Base-by-base conservation (phyloP, 1,140 invertebrate genomes). In the Tyrophagus putrescentiae region DNA sequence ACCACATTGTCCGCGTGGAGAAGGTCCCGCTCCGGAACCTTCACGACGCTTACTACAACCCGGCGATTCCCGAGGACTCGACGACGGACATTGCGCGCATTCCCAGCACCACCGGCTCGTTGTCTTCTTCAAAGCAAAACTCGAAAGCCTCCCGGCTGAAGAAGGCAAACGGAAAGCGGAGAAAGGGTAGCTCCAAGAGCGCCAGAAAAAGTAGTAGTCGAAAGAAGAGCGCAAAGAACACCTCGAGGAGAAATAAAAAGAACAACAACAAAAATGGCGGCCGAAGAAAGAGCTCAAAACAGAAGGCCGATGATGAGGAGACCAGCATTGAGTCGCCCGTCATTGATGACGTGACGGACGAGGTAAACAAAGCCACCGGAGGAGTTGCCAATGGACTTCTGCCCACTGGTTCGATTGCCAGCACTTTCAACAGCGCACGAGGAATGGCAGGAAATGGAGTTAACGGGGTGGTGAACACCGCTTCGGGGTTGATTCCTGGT, bases 1-100 rank as follows among this genome's bases (percentile, higher is more conserved):
- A 54, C 25, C 39, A 54, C 39, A 25, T 54, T 13, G 52, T 54
- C 5, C 16, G 25, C 21, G 52, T 54, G 27, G 52, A 54, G 25
- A 36, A 31, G 13, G 25, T 54, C n/a, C 3, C 52, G 1, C 13
- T 54, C 3, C 32, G 11, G 25, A 31, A 54, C 39, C 52, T 31
- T 16, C 13, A 54, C 21, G 52, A 54, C 27, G n/a, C 25, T 34
- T 27, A 27, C 27, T 27, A 54, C 13, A 54, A 54, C 34, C 50
- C 50, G 11, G 36, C 41, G 3, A 21, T 42, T n/a, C 41, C 6
- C 18, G 41, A 42, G n/a, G 11, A 39, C 11, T n/a, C n/a, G 36
- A 39, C n/a, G 36, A 39, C n/a, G 36, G 36, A 13, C 36, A 39
- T 11, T 39, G n/a, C 11, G 11, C 11, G n/a, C n/a, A 39, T 13